Evolutionary conservation across 2,888 invertebrate genomes (phyloP), one percentile per base, ranked within the genome.

Genomic region (Limnephilus auricula): DNA sequence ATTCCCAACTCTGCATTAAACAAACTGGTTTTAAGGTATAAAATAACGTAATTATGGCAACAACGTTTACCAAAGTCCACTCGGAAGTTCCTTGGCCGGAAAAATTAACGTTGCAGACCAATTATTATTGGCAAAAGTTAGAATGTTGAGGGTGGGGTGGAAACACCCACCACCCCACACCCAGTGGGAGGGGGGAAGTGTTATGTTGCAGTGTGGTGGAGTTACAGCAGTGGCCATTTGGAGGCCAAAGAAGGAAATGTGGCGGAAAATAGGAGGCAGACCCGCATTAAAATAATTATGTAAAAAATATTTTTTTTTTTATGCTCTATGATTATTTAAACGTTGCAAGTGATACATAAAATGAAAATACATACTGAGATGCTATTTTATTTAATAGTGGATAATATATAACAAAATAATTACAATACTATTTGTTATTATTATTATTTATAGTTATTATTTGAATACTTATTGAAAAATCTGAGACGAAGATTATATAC

Each of bases 41-140:
- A 89, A 89, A 89, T 79, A 89, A 12, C 80, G 89, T 80, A 89
- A 89, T 89, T 89, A 89, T 89, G 80, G 80, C 89, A 89, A 89
- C 89, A 80, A 40, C 45, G 80, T 80, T 82, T 80, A 50, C n/a
- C 37, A 25, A 82, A 80, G 90, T n/a, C 90, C 87, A 87, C 91
- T 91, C 84, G 15, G n/a, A 40, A 10, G 78, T 91, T 65, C n/a
- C 50, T 50, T 89, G 82, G 87, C 89, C 90, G 91, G 86, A 91
- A 92, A 91, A 91, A 92, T 91, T 93, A 92, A 91, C 92, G 92
- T 93, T 93, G 89, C 93, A 92, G 92, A 93, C 93, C 93, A 93
- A 92, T 93, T 93, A 93, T 93, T 91, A 93, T 93, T 93, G 90
- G 91, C 90, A 90, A 93, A 93, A 93, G 93, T 93, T 93, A 92